Evolutionary conservation across 2,797 vertebrate species (phyloP), one percentile per base, ranked within the genome.

Genomic region (Meda fulgida): DNA sequence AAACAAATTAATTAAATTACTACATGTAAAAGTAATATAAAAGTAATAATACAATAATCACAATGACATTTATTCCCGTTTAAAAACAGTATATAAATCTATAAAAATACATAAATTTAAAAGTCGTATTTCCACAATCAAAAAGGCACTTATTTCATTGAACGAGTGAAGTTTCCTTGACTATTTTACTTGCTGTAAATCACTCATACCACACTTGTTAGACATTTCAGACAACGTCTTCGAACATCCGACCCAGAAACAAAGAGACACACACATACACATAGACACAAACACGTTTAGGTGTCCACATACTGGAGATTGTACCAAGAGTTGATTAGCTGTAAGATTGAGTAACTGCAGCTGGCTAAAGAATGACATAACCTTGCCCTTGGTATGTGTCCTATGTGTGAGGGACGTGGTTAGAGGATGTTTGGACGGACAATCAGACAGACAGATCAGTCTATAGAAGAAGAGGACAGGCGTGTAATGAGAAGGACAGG

Each of bases 211-310:
- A 55, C 77, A 79, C 29, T 73, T 80, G 46, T 66, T 60, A 7
- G 53, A 73, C 23, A 53, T 48, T 53, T 85, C 31, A 76, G 9
- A 82, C 65, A 79, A 83, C 19, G 23, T 5, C 26, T 46, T 53
- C 1, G 3, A 26, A 79, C 51, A 29, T 48, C 72, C 63, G 73
- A 71, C 78, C 73, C 82, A 84, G 66, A 89, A 84, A 87, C 29
- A 72, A 87, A 77, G 53, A 81, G 69, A 82, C 75, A 84, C 26
- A 80, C 75, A 88, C 53, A 19, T 72, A 85, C 87, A 87, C 88
- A 89, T 84, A 88, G 81, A 88, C 89, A 89, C 89, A 88, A 88
- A 85, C 78, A 87, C 23, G 83, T 87, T 87, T 88, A 89, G 87
- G 85, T 89, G 89, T 89, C 87, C 89, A 88, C 89, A 89, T 88